Evolutionary conservation across 2,113 vertebrate species (phyloP), one percentile per base, ranked within the genome.

Genomic region (Propithecus coquereli): DNA sequence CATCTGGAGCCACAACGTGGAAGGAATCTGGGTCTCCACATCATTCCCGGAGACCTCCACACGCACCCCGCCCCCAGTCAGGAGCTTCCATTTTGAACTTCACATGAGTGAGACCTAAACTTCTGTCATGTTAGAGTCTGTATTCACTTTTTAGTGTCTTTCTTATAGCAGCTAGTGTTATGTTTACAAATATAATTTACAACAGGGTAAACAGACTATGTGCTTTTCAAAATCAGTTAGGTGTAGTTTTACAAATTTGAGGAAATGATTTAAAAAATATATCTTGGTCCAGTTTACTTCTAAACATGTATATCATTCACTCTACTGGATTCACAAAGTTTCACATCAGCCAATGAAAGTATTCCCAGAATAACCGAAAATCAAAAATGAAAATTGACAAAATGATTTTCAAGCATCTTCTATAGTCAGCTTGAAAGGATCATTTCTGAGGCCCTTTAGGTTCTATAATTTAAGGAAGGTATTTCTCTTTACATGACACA

Each of bases 21-120:
- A 71, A 90, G 57, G 16, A 63, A 84, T 25, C 10, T 11, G 12
- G 12, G 11, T n/a, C 40, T 91, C 43, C 16, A 80, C 20, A 57
- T 32, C 25, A 45, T 25, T 23, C 57, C 66, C 66, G 65, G 27
- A 87, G 30, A 66, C 83, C 91, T 17, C 14, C 50, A 52, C 50
- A 52, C 50, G 4, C 50, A 82, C 11, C 20, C 7, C n/a, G 1
- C 7, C 32, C 18, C 79, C 70, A 12, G 43, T 25, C 34, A 84
- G 77, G 34, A 92, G n/a, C 57, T 87, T 90, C 34, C 61, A 13
- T 57, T 84, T 83, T 74, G 63, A 95, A 94, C n/a, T 94, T 61
- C 30, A 16, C n/a, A 37, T 27, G 50, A 73, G 1, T 57, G 63
- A 79, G 50, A 66, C 94, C 65, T 74, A 37, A 84, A 80, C 18